These are phyloP conservation scores for Eolophus roseicapilla DNA, from an alignment of 2,113 vertebrate genomes.

Conservation along the genomic window DNA sequence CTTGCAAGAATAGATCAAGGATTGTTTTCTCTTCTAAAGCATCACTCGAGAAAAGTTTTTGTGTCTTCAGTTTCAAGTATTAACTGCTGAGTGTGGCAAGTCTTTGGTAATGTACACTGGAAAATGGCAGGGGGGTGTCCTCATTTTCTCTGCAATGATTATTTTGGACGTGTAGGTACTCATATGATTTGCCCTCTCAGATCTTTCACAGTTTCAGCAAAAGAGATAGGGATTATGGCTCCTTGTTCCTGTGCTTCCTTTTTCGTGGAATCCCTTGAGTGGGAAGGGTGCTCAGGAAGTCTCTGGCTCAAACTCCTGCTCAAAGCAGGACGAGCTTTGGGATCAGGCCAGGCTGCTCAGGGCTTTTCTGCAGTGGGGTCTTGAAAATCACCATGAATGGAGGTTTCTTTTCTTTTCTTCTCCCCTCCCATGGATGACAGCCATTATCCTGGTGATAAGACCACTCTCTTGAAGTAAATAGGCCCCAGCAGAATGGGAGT, in stretches of 20 bases:
- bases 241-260: not conserved
- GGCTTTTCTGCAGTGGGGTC: not conserved
- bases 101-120: not conserved
- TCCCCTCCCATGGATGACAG: not conserved
- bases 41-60: not conserved
- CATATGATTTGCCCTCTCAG: not conserved
- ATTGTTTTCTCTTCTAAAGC: not conserved
- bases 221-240: not conserved
- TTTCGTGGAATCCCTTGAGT: not conserved
- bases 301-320: not conserved
- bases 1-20: not conserved
- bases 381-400: not conserved
- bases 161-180: not conserved
- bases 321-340: not conserved
- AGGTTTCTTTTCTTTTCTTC: not conserved
- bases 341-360: not conserved
- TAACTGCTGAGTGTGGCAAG: not conserved
- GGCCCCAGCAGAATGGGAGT: not conserved
- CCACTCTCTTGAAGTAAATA: not conserved
- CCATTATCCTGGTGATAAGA: not conserved
- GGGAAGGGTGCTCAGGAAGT: not conserved
- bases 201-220: not conserved
- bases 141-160: not conserved
- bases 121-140: not conserved
- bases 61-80: not conserved